Percentiles rank a stretch among this genome's conserved stretches.
Evolutionary conservation across 2,113 vertebrate species (phyloP).

Genomic region (Pristiophorus japonicus): DNA sequence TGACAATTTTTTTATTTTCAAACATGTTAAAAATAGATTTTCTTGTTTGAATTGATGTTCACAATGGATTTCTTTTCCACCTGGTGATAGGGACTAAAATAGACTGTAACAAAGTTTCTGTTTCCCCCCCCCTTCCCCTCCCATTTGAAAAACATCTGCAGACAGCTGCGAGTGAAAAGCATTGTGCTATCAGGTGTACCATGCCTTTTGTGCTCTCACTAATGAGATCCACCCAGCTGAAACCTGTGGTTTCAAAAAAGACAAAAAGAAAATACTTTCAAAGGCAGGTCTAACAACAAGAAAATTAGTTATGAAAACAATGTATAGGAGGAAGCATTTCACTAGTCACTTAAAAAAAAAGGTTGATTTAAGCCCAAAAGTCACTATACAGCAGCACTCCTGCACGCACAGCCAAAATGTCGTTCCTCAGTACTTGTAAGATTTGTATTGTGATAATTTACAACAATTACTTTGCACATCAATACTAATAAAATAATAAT

Average conservation of each 20-base stretch:
- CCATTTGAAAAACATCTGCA: background rate
- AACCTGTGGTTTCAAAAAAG: background rate
- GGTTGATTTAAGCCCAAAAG: background rate
- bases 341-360: background rate
- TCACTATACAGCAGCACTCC: background rate
- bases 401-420: background rate
- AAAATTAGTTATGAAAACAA: background rate
- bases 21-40: background rate
- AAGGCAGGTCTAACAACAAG: background rate
- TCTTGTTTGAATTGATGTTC: background rate
- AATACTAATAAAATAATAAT: background rate
- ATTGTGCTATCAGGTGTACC: background rate
- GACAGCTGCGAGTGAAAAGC: background rate
- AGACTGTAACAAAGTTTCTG: background rate
- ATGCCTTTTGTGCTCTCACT: background rate
- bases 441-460: background rate
- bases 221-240: background rate
- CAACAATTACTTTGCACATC: background rate
- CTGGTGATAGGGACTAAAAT: background rate
- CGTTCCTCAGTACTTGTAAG: background rate
- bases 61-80: background rate
- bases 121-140: background rate
- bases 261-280: background rate
- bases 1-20: background rate
- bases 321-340: background rate